Evolutionary conservation across 1,140 invertebrate genomes (phyloP).

Genomic region (Matsumurasca onukii): DNA sequence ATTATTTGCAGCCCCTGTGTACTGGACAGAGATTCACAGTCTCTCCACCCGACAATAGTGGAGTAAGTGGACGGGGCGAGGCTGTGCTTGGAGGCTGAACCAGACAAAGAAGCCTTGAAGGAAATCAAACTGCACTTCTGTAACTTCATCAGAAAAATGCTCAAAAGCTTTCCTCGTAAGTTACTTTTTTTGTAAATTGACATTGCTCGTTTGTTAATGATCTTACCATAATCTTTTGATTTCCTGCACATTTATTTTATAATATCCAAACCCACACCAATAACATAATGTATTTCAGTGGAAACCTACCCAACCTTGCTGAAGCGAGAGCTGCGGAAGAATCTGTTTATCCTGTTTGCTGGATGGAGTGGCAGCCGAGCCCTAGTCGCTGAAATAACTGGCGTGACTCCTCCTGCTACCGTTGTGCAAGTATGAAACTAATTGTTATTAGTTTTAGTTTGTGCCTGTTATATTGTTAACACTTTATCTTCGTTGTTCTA

Average conservation of each 20-base stretch:
- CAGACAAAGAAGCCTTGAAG: slow-evolving; percentile 80
- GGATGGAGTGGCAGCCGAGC: slow-evolving; percentile 66
- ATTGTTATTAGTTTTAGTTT: too few species aligned
- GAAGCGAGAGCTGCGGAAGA: slow-evolving; percentile 81
- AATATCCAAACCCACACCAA: too few species aligned
- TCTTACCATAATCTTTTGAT: too few species aligned
- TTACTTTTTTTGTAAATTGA: slow-evolving; percentile 35
- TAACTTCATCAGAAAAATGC: slow-evolving; percentile 90
- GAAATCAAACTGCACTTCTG: slow-evolving; percentile 93
- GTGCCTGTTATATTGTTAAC: too few species aligned
- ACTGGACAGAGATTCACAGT: slow-evolving; percentile 78
- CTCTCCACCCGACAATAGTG: slow-evolving; percentile 82
- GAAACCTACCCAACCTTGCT: slow-evolving; percentile 83
- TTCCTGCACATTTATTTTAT: too few species aligned
- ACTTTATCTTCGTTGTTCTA: too few species aligned
- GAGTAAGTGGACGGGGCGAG: slow-evolving; percentile 96
- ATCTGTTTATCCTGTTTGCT: slow-evolving; percentile 89
- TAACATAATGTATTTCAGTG: slow-evolving; percentile 62
- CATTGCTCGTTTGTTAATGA: too few species aligned
- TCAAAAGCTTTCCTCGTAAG: slow-evolving; percentile 88
- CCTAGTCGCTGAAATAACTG: slow-evolving; percentile 43
- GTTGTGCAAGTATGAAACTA: too few species aligned
- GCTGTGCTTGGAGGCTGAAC: slow-evolving; percentile 87
- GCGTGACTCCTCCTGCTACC: slow-evolving; percentile 49
- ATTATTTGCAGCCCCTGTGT: slow-evolving; percentile 66